Conservation (phyloP, 53 echinoderm and acorn worm genomes). For the Paracentrotus lividus region DNA sequence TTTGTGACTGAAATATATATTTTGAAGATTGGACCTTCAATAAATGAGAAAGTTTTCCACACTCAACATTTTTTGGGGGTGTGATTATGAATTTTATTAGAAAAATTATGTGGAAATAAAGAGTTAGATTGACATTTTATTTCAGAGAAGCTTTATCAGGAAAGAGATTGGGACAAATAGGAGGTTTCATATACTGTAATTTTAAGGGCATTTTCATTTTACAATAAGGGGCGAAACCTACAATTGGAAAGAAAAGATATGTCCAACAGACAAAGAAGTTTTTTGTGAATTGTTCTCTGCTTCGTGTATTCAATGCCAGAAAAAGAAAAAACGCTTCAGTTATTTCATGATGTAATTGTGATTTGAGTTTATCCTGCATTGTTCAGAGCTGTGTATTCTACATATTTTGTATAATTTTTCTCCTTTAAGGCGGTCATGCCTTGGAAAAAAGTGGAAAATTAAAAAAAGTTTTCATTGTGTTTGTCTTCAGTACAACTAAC, state of each 20-base stretch:
- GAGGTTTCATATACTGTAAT: too few species aligned
- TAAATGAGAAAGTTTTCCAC: too few species aligned
- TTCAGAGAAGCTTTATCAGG: neutral
- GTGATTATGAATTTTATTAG: too few species aligned
- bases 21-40: neutral
- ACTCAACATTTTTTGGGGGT: too few species aligned
- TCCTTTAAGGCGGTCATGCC: constrained; percentile 59
- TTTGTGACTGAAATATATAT: neutral
- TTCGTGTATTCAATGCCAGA: constrained; percentile 14
- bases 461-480: constrained; percentile 71
- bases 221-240: too few species aligned
- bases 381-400: constrained; percentile 40
- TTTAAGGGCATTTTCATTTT: too few species aligned
- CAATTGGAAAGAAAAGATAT: too few species aligned
- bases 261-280: neutral
- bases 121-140: too few species aligned
- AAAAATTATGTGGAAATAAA: too few species aligned
- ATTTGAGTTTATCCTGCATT: constrained; percentile 42
- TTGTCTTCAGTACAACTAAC: constrained; percentile 43
- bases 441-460: constrained; percentile 67
- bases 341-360: neutral
- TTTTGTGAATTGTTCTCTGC: neutral
- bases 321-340: constrained; percentile 31
- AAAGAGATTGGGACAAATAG: too few species aligned
- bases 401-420: constrained; percentile 56